phyloP scores from a whole-genome alignment of 2,113 vertebrate genomes.

The Rutilus rutilus region DNA sequence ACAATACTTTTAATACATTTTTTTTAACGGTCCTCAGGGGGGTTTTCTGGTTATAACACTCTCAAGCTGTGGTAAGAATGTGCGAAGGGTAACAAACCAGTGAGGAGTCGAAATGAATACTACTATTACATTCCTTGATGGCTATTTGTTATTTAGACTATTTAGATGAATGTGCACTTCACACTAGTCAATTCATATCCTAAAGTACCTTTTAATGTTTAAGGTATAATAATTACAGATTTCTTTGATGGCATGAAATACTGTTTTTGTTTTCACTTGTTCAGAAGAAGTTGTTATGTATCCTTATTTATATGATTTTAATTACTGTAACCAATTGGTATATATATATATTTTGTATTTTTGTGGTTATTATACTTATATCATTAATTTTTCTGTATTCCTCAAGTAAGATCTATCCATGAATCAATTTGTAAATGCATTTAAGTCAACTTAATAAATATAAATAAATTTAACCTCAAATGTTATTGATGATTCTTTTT shows the following conservation, averaged over 20 bases:
- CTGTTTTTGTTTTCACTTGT: not conserved
- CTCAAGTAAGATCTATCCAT: not conserved
- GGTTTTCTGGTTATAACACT: not conserved
- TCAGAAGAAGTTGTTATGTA: not conserved
- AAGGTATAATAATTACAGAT: not conserved
- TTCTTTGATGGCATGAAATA: not conserved
- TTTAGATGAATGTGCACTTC: conserved; percentile 1
- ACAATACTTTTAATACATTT: not conserved
- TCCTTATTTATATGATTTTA: conserved; percentile 2
- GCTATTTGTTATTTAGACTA: not conserved
- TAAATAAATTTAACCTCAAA: not conserved
- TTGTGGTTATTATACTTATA: not conserved
- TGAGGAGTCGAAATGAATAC: not conserved
- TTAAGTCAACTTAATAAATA: not conserved
- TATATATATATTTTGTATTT: not conserved
- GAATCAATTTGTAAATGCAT: not conserved
- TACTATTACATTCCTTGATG: conserved; percentile 8
- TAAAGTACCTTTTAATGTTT: not conserved
- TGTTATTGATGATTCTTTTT: not conserved
- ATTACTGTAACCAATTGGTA: not conserved
- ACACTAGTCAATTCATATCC: not conserved
- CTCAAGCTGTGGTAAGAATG: not conserved
- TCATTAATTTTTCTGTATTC: not conserved
- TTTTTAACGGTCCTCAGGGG: not conserved
- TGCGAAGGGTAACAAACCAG: not conserved